These are phyloP conservation scores for Agelas oroides DNA, from an alignment of 37 sponge, comb jelly and placozoan genomes.

Conservation along the genomic window DNA sequence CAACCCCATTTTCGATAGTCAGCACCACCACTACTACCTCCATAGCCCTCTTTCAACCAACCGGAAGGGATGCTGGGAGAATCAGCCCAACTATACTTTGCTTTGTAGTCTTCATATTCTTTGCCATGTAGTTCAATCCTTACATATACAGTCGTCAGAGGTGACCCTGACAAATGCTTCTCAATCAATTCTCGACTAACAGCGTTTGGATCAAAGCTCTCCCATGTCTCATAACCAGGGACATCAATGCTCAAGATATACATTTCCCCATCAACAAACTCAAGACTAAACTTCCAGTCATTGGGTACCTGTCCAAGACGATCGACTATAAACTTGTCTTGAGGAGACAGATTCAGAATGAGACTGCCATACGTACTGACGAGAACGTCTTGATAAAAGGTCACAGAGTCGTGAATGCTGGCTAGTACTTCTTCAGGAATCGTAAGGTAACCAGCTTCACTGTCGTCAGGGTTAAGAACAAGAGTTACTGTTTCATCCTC, in stretches of 20 bases:
- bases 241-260: background rate
- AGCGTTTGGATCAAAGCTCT: constrained; percentile 13
- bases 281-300: background rate
- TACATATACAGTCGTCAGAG: too few relatives aligned
- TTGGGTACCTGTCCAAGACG: constrained; percentile 16
- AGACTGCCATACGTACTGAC: background rate
- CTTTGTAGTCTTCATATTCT: too few relatives aligned
- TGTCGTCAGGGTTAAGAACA: background rate
- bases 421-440: constrained; percentile 7
- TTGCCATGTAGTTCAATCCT: too few relatives aligned
- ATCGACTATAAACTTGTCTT: constrained; percentile 7
- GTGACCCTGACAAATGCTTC: background rate
- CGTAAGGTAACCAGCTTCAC: background rate
- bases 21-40: too few relatives aligned
- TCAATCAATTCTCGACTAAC: background rate
- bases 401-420: background rate
- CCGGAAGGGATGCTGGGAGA: too few relatives aligned
- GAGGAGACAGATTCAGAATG: background rate
- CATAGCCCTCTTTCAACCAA: too few relatives aligned
- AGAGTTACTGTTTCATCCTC: background rate
- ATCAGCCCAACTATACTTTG: too few relatives aligned
- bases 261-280: background rate
- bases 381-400: background rate
- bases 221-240: background rate
- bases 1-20: too few relatives aligned